Base-by-base conservation (phyloP, 1,140 invertebrate genomes). In the Dendroctonus valens region DNA sequence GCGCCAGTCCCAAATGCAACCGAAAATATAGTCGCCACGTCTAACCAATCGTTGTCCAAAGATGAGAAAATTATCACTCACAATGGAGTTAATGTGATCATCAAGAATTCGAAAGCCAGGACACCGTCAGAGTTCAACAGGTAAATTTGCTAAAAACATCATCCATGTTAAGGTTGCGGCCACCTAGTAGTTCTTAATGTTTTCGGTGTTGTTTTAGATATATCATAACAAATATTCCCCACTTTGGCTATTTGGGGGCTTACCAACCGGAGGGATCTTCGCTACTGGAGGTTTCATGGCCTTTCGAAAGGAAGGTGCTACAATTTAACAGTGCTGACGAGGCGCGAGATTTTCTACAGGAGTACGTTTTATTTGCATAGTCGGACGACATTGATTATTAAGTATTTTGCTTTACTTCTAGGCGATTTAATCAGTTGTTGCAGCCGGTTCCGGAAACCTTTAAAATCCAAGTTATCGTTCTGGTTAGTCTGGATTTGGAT, bases 201-300 rank as follows among this genome's bases (percentile, higher is more conserved):
- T 26, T 26, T 26, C 26, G 26, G 26, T 26, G 26, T 26, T 26
- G 26, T 70, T 67, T 44, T 48, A 67, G 71, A 37, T 73, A 58
- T 52, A 67, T 75, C 9, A 59, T 73, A n/a, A 75, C 72, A 5
- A 75, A 73, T 52, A 72, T 75, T 37, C 72, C 72, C 8, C 55
- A 70, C 52, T 71, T 75, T 42, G 73, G 73, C 12, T 75, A 75
- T 67, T 58, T 75, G 14, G 73, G 69, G 5, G 73, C 72, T 41
- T 65, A 44, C 15, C 62, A 70, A 68, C 44, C 67, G 54, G 53
- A 60, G 8, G 57, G 67, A 8, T 62, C 64, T 40, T 12, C 51
- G 11, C 41, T 49, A 46, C 60, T 74, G 49, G 73, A 75, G 49
- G 69, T 73, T 15, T 70, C 64, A 0, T 75, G 73, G 73, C 72